phyloP scores from a whole-genome alignment of 2,888 invertebrate species.

The Embidobia sp. region DNA sequence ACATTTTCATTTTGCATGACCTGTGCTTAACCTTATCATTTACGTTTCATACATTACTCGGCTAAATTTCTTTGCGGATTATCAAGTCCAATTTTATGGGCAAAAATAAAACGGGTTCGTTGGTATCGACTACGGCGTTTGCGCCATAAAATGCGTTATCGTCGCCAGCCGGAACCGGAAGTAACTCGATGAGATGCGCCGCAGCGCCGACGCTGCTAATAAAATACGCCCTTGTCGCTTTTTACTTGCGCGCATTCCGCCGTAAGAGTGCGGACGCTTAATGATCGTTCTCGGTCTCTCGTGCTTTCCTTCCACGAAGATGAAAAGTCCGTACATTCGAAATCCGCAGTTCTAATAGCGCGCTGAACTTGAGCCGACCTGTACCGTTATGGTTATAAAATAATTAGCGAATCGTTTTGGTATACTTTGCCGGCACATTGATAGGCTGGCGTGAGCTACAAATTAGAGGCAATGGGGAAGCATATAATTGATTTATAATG shows the following conservation, averaged over 20 bases:
- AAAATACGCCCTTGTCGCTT: slow-evolving; percentile 42
- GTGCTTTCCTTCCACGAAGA: not conserved
- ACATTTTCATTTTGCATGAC: too few species aligned
- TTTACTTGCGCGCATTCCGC: slow-evolving; percentile 25
- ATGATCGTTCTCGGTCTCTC: slow-evolving; percentile 18
- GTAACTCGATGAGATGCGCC: slow-evolving; percentile 28
- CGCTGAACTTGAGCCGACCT: slow-evolving; percentile 6
- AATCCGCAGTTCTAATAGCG: slow-evolving; percentile 15
- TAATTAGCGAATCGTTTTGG: slow-evolving; percentile 45
- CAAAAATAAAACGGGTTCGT: slow-evolving; percentile 26
- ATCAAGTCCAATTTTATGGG: not conserved
- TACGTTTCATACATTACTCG: too few species aligned
- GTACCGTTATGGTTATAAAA: slow-evolving; percentile 43
- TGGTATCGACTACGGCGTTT: too few species aligned
- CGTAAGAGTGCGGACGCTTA: slow-evolving; percentile 25
- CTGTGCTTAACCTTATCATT: too few species aligned
- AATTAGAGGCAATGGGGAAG: slow-evolving; percentile 33
- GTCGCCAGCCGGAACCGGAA: slow-evolving; percentile 50
- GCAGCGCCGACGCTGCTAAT: slow-evolving; percentile 18
- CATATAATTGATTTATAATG: slow-evolving; percentile 42
- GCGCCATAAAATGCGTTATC: too few species aligned
- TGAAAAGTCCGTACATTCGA: slow-evolving; percentile 21
- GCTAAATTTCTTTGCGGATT: too few species aligned
- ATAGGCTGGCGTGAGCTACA: slow-evolving; percentile 19
- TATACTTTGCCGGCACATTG: slow-evolving; percentile 29